Base-by-base conservation (phyloP, 2,113 vertebrate species). In the Athene cunicularia region DNA sequence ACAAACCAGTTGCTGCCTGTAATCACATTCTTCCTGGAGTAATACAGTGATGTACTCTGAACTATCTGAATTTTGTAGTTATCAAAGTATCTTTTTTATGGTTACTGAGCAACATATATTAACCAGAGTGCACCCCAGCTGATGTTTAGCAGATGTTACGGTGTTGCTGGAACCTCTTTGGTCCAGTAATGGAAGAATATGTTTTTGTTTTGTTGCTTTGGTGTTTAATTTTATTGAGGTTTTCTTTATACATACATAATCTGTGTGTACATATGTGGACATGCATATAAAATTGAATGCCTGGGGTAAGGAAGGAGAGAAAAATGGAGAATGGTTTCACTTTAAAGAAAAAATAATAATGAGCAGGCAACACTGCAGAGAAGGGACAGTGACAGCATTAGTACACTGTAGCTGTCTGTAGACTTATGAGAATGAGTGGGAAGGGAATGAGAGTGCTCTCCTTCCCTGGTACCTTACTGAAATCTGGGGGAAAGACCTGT, bases 201-300 rank as follows among this genome's bases (percentile, higher is more conserved):
- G 97, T 92, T 97, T 97, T 95, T 95, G 83, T 95, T 97, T 96
- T 97, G 95, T 94, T 97, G 86, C 95, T 97, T 96, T 95, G 81
- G 92, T 96, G 87, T 95, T 96, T 96, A 96, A 97, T 96, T 96
- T 97, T 97, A 95, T 96, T 97, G 94, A 96, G 94, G 94, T 97
- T 97, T 97, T 97, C 94, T 88, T 94, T 95, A 84, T 90, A 86
- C 81, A 82, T 92, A 33, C 71, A 95, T 86, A 94, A 92, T 93
- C 88, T 93, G 75, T 79, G 75, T 86, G 80, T 93, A 96, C 93
- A 97, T 97, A 97, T 93, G 94, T 88, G 92, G 95, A 95, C 90
- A 93, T 88, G 95, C 95, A 93, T 94, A 97, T 95, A 97, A 96
- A 97, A 95, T 93, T 59, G 82, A 88, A 84, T 77, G 92, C 75